Percentiles rank a stretch among this genome's conserved stretches.
Evolutionary conservation across 2,888 invertebrate genomes (phyloP).

Genomic region (Spilarctia lutea): DNA sequence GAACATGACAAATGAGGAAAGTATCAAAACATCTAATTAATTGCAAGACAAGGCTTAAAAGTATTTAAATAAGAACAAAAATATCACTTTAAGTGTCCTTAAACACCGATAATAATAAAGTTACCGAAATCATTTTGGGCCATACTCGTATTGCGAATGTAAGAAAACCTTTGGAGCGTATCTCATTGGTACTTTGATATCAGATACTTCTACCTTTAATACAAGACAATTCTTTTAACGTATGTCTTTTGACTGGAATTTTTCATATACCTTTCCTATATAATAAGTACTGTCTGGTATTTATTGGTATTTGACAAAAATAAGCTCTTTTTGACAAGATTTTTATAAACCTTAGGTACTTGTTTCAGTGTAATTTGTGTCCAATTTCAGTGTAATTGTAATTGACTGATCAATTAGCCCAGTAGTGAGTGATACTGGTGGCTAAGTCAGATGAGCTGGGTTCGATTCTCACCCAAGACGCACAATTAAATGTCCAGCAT

Average conservation of each 20-base stretch:
- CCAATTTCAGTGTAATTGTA: too few relatives aligned
- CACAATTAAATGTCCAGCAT: too few relatives aligned
- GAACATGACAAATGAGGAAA: background rate
- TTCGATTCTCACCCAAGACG: too few relatives aligned
- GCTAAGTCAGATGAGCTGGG: too few relatives aligned
- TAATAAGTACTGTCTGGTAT: conserved; percentile 8
- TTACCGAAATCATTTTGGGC: conserved; percentile 28
- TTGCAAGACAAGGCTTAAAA: background rate
- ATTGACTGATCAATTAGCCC: too few relatives aligned
- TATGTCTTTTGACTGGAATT: conserved; percentile 34
- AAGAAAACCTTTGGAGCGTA: conserved; percentile 24
- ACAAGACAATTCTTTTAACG: conserved; percentile 35
- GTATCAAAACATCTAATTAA: background rate
- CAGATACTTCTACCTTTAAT: conserved; percentile 36
- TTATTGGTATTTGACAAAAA: background rate
- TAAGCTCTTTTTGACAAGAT: background rate
- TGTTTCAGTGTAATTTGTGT: too few relatives aligned
- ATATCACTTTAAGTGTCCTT: background rate
- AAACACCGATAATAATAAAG: conserved; percentile 2
- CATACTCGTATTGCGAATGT: conserved; percentile 36
- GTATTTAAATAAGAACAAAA: background rate
- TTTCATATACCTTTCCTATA: conserved; percentile 31
- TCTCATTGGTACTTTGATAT: conserved; percentile 42
- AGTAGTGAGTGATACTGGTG: too few relatives aligned
- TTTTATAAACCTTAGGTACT: too few relatives aligned